phyloP scores from a whole-genome alignment of 2,113 vertebrate species.

The Nycticorax nycticorax region DNA sequence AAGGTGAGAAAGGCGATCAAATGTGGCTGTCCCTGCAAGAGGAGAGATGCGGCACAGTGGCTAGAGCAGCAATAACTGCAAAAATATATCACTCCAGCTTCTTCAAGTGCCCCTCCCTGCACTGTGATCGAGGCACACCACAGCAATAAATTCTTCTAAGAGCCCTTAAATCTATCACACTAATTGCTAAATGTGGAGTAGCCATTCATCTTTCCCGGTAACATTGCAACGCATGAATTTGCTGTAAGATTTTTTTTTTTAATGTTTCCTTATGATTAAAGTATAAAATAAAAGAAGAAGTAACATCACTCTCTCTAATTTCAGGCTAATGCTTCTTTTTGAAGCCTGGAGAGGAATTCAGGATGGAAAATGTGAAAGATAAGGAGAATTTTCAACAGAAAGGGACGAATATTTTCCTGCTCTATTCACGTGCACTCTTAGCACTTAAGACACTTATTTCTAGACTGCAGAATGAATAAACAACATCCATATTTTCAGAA shows the following conservation, averaged over 20 bases:
- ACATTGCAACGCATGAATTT: neutral
- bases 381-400: neutral
- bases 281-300: neutral
- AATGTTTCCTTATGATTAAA: slow-evolving; percentile 10
- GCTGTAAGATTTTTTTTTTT: neutral
- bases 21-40: neutral
- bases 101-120: slow-evolving; percentile 2
- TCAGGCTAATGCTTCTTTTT: neutral
- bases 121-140: neutral
- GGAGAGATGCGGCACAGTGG: neutral
- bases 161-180: slow-evolving; percentile 52
- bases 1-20: neutral
- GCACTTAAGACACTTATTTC: neutral
- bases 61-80: neutral
- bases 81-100: slow-evolving; percentile 10
- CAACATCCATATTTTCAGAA: neutral
- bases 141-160: slow-evolving; percentile 51
- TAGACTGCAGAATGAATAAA: neutral
- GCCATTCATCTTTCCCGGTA: neutral
- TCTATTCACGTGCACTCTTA: neutral
- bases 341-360: neutral
- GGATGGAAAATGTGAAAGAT: neutral
- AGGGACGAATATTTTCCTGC: neutral
- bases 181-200: slow-evolving; percentile 7
- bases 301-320: neutral